Percentiles rank a stretch among this genome's conserved stretches.
These are phyloP conservation scores for Balaenoptera acutorostrata DNA, from an alignment of 2,113 vertebrate species.

Conservation along the genomic window DNA sequence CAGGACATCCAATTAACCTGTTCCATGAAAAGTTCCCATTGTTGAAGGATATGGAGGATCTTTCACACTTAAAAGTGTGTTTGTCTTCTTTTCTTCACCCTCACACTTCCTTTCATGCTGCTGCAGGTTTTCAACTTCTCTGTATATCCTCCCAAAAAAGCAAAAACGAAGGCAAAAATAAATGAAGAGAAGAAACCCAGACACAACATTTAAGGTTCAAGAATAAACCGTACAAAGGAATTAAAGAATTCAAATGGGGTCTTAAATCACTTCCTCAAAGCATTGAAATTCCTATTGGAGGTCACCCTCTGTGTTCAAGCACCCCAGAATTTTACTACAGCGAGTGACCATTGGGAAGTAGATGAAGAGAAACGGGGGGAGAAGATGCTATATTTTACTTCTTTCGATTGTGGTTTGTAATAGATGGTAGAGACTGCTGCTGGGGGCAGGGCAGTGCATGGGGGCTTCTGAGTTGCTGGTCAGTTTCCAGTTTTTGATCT, in stretches of 20 bases:
- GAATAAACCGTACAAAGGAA: background rate
- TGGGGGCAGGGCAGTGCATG: background rate
- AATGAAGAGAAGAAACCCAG: background rate
- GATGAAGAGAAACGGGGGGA: background rate
- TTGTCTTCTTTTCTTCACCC: slow-evolving; percentile 30
- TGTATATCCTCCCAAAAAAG: background rate
- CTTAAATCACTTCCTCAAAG: slow-evolving; percentile 16
- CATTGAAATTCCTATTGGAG: background rate
- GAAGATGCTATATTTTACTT: background rate
- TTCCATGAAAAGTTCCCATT: slow-evolving; percentile 16
- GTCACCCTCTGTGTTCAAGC: background rate
- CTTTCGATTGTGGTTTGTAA: background rate
- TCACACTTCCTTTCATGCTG: slow-evolving; percentile 43
- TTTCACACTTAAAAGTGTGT: slow-evolving; percentile 45
- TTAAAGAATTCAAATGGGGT: background rate
- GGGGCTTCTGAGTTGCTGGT: background rate
- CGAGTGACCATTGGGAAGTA: background rate
- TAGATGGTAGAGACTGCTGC: background rate
- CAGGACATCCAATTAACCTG: slow-evolving; percentile 41
- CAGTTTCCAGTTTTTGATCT: background rate
- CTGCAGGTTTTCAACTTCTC: slow-evolving; percentile 5
- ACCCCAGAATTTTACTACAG: background rate
- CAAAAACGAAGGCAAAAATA: slow-evolving; percentile 41
- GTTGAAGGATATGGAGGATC: background rate
- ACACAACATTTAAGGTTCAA: slow-evolving; percentile 23